Percentiles rank a stretch among this genome's conserved stretches.
These are phyloP conservation scores for Parazoanthus darwini DNA, from an alignment of 92 coral and sea anemone genomes.

Conservation along the genomic window DNA sequence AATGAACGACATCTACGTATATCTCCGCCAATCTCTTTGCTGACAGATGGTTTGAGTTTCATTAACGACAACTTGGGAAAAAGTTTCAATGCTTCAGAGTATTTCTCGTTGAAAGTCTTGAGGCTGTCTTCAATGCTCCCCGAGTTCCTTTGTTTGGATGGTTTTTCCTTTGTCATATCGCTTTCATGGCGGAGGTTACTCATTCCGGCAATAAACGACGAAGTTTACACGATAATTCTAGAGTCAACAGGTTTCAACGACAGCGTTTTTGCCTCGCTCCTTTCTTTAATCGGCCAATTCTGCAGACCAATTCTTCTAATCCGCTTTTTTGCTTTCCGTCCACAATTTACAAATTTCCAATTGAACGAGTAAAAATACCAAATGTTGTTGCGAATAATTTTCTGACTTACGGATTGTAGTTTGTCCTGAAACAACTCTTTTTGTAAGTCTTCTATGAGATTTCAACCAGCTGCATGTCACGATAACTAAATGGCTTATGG, in stretches of 20 bases:
- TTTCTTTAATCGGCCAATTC: background rate
- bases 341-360: background rate
- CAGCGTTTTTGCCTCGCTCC: background rate
- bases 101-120: constrained; percentile 24
- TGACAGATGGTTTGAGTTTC: background rate
- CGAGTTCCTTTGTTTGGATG: background rate
- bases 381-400: background rate
- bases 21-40: constrained; percentile 14
- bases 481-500: background rate
- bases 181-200: background rate
- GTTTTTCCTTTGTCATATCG: background rate
- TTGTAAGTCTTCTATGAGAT: background rate
- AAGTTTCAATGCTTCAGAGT: constrained; percentile 23
- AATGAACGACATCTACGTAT: constrained; percentile 29
- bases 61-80: constrained; percentile 28
- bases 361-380: background rate
- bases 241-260: background rate
- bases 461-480: background rate
- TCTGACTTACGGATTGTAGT: no score
- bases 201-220: background rate
- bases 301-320: background rate
- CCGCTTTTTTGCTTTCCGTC: background rate
- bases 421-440: background rate
- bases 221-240: constrained; percentile 10
- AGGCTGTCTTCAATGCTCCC: constrained; percentile 9